A percentile compares a stretch with the other conserved stretches of the same genome.
Conservation (phyloP, 2,797 vertebrate genomes). For the Chrysocyon brachyurus region DNA sequence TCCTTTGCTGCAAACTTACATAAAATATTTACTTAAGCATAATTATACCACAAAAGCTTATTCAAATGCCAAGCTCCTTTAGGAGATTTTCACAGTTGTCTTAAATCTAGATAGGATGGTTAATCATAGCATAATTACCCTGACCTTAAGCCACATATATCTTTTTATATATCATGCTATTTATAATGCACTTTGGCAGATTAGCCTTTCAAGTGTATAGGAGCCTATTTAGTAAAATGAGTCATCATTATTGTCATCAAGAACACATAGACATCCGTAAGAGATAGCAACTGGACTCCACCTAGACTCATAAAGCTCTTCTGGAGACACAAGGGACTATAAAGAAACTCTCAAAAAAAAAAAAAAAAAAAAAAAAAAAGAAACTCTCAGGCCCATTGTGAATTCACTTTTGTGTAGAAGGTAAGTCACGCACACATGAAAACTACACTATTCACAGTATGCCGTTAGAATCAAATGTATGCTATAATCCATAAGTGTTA, state of each 20-base stretch:
- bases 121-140: conserved; percentile 11
- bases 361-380: neutral
- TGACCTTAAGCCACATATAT: conserved; percentile 29
- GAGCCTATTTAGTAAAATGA: neutral
- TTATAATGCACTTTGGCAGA: conserved; percentile 1
- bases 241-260: neutral
- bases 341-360: neutral
- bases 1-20: neutral
- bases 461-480: neutral
- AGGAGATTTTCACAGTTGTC: conserved; percentile 16
- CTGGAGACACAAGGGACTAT: neutral
- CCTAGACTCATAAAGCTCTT: neutral
- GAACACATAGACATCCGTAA: neutral
- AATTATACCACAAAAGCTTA: conserved; percentile 48
- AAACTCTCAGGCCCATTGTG: rapidly evolving
- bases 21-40: conserved; percentile 64
- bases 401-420: neutral
- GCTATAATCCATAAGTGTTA: neutral
- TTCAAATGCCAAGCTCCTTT: neutral
- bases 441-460: neutral
- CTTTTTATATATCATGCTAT: neutral
- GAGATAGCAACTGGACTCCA: no score
- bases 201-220: neutral
- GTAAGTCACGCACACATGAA: neutral
- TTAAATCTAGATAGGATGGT: conserved; percentile 5